A percentile compares a stretch with the other conserved stretches of the same genome.
Evolutionary conservation across 1,140 invertebrate species (phyloP).

Genomic region (Diachasmimorpha longicaudata): DNA sequence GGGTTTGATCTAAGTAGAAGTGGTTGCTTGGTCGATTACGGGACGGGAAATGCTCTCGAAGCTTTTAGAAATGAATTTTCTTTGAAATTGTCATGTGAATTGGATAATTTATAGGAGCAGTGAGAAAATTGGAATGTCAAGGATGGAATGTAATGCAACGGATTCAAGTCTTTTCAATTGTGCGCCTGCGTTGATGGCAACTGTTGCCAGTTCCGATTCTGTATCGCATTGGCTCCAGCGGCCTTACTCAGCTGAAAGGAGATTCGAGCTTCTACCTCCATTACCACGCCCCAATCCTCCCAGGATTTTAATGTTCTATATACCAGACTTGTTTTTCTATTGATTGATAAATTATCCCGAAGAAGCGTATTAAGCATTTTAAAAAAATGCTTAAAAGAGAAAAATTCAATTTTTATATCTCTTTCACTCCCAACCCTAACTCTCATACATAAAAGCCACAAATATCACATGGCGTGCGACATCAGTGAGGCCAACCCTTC

Average conservation of each 20-base stretch:
- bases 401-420: no score
- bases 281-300: neutral
- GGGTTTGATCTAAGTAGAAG: neutral
- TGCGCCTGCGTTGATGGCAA: neutral
- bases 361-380: no score
- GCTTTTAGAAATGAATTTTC: constrained; percentile 19
- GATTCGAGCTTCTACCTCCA: neutral
- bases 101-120: neutral
- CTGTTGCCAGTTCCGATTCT: neutral
- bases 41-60: neutral
- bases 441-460: no score
- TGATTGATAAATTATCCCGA: no score
- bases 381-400: no score
- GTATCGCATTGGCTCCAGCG: neutral
- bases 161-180: neutral
- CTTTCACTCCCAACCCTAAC: no score
- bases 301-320: neutral
- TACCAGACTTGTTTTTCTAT: neutral
- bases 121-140: no score
- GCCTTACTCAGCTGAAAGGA: neutral
- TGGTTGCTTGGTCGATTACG: constrained; percentile 14
- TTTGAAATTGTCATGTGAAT: neutral
- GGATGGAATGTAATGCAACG: no score
- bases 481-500: neutral
- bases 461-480: neutral